phyloP scores from a whole-genome alignment of 2,797 vertebrate species.

The Pseudochromis fuscus region DNA sequence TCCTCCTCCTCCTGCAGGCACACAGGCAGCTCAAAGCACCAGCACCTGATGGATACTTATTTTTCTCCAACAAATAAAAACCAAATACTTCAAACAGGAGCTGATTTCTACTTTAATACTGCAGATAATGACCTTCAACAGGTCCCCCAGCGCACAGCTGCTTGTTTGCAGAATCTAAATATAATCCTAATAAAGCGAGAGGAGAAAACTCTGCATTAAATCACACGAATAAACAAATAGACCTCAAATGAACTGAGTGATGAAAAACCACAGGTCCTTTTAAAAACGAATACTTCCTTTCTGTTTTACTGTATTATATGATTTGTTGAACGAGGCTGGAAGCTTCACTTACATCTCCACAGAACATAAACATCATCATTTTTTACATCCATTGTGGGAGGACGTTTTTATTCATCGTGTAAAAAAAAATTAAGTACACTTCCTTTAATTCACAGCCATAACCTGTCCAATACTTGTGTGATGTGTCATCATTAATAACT shows the following conservation, averaged over 20 bases:
- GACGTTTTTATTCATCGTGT: slow-evolving; percentile 19
- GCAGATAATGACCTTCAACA: slow-evolving; percentile 37
- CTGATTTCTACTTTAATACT: not conserved
- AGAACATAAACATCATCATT: not conserved
- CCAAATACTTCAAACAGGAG: slow-evolving; percentile 18
- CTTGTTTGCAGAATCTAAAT: slow-evolving; percentile 18
- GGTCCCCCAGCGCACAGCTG: not conserved
- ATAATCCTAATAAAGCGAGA: slow-evolving; percentile 17
- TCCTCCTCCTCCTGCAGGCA: slow-evolving; percentile 32
- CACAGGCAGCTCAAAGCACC: slow-evolving; percentile 5
- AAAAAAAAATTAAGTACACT: slow-evolving; percentile 4
- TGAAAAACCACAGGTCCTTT: not conserved
- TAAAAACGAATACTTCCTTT: not conserved
- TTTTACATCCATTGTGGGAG: not conserved
- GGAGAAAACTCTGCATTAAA: not conserved
- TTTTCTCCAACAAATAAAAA: slow-evolving; percentile 11
- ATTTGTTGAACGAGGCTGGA: slow-evolving; percentile 1
- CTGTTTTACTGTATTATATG: not conserved
- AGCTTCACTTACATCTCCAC: slow-evolving; percentile 3
- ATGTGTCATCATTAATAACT: slow-evolving; percentile 23
- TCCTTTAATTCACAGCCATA: slow-evolving; percentile 11
- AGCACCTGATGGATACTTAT: slow-evolving; percentile 20
- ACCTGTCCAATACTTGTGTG: slow-evolving; percentile 1
- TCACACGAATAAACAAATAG: slow-evolving; percentile 11
- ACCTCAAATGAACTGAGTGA: not conserved